Evolutionary conservation across 2,888 invertebrate species (phyloP).

Genomic region (Erebia aethiops): DNA sequence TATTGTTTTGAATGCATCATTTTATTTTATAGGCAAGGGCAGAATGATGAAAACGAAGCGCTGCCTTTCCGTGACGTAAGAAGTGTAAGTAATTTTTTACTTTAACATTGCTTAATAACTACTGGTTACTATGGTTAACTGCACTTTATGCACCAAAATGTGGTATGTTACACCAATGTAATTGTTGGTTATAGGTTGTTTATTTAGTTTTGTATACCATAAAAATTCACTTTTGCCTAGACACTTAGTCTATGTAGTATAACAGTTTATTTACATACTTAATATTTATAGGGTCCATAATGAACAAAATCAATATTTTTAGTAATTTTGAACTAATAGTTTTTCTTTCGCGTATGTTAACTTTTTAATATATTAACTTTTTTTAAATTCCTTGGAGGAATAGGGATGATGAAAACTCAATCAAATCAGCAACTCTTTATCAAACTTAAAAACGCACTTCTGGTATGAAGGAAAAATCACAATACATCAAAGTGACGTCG

Average conservation of each 20-base stretch:
- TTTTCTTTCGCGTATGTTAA: background rate
- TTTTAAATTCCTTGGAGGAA: background rate
- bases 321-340: background rate
- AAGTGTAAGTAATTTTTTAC: constrained; percentile 87
- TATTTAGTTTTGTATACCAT: background rate
- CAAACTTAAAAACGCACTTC: too few relatives aligned
- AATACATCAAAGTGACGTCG: too few relatives aligned
- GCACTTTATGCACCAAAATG: constrained; percentile 19
- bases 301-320: background rate
- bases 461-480: too few relatives aligned
- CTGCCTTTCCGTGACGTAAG: constrained; percentile 90
- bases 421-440: too few relatives aligned
- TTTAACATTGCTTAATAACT: constrained; percentile 25
- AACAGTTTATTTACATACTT: background rate
- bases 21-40: constrained; percentile 88
- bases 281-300: background rate
- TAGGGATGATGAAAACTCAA: too few relatives aligned
- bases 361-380: background rate
- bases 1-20: background rate
- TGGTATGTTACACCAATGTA: background rate
- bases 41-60: constrained; percentile 95
- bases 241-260: background rate
- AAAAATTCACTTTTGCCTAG: background rate
- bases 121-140: constrained; percentile 22
- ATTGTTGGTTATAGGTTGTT: background rate